Evolutionary conservation across 1,140 invertebrate species (phyloP).

Genomic region (Drosophila bocki): DNA sequence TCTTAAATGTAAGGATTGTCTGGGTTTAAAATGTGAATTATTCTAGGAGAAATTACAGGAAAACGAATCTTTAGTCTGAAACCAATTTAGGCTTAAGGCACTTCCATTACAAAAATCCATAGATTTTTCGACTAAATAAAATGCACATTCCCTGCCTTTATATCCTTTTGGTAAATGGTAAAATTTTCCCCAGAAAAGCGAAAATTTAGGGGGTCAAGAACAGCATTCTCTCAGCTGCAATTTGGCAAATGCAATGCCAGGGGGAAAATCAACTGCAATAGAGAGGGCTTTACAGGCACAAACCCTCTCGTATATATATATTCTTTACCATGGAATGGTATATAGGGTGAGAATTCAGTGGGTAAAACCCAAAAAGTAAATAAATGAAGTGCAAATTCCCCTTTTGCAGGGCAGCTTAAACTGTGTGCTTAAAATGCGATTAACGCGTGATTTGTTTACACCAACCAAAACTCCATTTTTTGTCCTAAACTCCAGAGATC

Average conservation of each 20-base stretch:
- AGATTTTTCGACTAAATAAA: conserved; percentile 23
- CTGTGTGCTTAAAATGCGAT: conserved; percentile 76
- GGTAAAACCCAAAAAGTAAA: conserved; percentile 35
- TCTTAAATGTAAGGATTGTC: background rate
- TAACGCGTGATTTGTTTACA: conserved; percentile 72
- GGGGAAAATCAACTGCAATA: conserved; percentile 11
- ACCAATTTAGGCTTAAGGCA: conserved; percentile 20
- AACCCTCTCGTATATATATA: background rate
- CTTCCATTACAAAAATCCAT: background rate
- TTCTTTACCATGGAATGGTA: background rate
- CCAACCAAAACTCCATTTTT: conserved; percentile 24
- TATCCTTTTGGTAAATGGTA: conserved; percentile 23
- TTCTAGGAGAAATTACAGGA: background rate
- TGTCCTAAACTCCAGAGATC: conserved; percentile 1
- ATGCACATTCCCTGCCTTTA: background rate
- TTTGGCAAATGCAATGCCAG: conserved; percentile 63
- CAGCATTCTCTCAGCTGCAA: conserved; percentile 42
- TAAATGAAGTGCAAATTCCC: conserved; percentile 44
- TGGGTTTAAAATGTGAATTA: background rate
- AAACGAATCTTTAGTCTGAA: background rate
- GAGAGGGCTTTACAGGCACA: background rate
- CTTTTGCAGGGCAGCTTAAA: conserved; percentile 59
- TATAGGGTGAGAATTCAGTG: conserved; percentile 11
- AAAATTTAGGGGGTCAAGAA: conserved; percentile 16
- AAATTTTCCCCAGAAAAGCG: conserved; percentile 12